Base-by-base conservation (phyloP, 2,113 vertebrate species). In the Xenopus laevis region DNA sequence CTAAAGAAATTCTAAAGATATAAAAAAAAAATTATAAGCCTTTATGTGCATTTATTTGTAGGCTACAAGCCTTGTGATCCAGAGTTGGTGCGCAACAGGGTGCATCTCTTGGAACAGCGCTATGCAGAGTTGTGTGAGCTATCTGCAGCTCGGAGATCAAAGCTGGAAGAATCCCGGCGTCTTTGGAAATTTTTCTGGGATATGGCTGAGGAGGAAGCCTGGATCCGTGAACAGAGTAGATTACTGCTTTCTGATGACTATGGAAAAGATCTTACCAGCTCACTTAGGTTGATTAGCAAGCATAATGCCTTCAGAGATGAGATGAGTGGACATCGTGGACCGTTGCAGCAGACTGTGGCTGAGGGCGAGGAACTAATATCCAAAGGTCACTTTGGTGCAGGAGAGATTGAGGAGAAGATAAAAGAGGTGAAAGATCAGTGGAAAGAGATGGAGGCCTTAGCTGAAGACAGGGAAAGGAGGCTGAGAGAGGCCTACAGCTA, bases 111-210 rank as follows among this genome's bases (percentile, higher is more conserved):
- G 77, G 93, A 95, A 55, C 87, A 77, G 68, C 86, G 88, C 53
- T 97, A 95, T 7, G 88, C 88, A 69, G 93, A 94, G 23, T 86
- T 98, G 40, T 91, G 90, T n/a, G 80, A 86, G 21, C 83, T 98
- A 72, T 91, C 91, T 0, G 87, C 79, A 0, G 73, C 84, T 0
- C 86, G 95, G 1, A 85, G 94, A 12, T 86, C 84, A 12, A 82
- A 88, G 1, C 86, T 98, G 10, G 95, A 96, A 81, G 94, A 96
- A 20, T 96, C 95, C 0, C 89, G 91, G 0, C 89, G 93, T 7
- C 87, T 97, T 21, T 96, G 95, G 95, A 90, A 94, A 67, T 95
- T 98, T 84, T 83, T 96, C 78, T 97, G 95, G 95, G 95, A 98
- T 80, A 79, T 93, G 40, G 95, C 94, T 0, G 95, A 98, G 83